These are phyloP conservation scores for Lagorchestes hirsutus DNA, from an alignment of 2,797 vertebrate species.

Conservation along the genomic window DNA sequence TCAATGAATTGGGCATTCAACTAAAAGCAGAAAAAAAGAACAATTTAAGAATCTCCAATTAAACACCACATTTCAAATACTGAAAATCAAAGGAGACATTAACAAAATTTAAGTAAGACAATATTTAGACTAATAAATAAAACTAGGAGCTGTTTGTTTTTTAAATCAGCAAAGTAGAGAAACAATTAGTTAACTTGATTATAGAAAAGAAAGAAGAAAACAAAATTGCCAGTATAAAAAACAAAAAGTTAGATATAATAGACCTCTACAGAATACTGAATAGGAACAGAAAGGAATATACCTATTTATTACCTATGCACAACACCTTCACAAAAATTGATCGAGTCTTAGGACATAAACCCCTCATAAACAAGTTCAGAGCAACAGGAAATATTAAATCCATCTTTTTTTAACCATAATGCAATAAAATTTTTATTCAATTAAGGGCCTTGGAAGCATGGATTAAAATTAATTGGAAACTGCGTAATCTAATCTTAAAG, in stretches of 20 bases:
- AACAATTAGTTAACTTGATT: not conserved
- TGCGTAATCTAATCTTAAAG: not conserved
- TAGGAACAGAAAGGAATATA: not conserved
- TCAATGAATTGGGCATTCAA: not conserved
- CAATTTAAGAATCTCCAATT: not conserved
- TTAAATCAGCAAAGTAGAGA: not conserved
- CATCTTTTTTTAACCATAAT: not conserved
- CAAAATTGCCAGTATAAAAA: not conserved
- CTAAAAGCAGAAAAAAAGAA: not conserved
- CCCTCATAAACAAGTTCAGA: not conserved
- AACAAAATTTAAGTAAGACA: not conserved
- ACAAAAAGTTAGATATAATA: not conserved
- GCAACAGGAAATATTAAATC: not conserved
- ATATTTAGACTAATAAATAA: not conserved
- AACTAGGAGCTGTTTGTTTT: not conserved
- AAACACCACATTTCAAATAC: not conserved
- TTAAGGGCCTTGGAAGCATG: not conserved
- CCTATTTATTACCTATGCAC: not conserved
- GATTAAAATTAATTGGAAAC: not conserved
- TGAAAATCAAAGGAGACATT: not conserved
- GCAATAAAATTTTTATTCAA: not conserved
- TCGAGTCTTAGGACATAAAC: not conserved
- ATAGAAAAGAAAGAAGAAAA: not conserved
- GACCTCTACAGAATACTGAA: not conserved
- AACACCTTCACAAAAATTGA: not conserved